Evolutionary conservation across 2,797 vertebrate genomes (phyloP).

Genomic region (Melanogrammus aeglefinus): DNA sequence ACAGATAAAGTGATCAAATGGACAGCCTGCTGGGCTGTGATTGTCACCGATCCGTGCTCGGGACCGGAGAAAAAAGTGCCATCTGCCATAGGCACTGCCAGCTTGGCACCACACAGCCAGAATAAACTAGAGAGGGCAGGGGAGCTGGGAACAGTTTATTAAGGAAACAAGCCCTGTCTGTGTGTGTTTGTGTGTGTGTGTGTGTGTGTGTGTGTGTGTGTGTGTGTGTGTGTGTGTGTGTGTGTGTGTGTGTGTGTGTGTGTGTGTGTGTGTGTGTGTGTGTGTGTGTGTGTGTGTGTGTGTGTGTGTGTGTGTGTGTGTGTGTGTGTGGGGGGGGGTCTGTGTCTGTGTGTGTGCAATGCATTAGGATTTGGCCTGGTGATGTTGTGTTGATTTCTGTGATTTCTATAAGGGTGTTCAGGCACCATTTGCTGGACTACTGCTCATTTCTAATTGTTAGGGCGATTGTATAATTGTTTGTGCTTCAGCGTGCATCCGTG

Average conservation of each 20-base stretch:
- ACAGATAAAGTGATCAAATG: constrained; percentile 72
- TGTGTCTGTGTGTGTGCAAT: too few relatives aligned
- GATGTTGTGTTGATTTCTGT: too few relatives aligned
- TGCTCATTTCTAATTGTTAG: too few relatives aligned
- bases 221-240: constrained; percentile 15
- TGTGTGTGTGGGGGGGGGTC: too few relatives aligned
- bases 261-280: constrained; percentile 4
- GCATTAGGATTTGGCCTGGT: too few relatives aligned
- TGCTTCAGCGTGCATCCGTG: too few relatives aligned
- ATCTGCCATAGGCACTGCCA: constrained; percentile 67
- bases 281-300: constrained; percentile 8
- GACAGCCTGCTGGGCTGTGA: constrained; percentile 70
- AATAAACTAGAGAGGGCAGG: constrained; percentile 56
- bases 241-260: constrained; percentile 25
- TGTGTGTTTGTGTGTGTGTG: constrained; percentile 34
- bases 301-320: not conserved
- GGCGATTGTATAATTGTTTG: too few relatives aligned
- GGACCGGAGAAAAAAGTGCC: constrained; percentile 64
- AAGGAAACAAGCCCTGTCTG: constrained; percentile 30
- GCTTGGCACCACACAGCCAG: constrained; percentile 54
- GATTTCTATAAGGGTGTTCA: too few relatives aligned
- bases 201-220: constrained; percentile 25
- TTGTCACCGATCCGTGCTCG: constrained; percentile 66
- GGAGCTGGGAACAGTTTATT: constrained; percentile 46
- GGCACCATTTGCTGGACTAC: too few relatives aligned